A percentile compares a stretch with the other conserved stretches of the same genome.
phyloP scores from a whole-genome alignment of 2,113 vertebrate species.

The Emydocephalus ijimae region DNA sequence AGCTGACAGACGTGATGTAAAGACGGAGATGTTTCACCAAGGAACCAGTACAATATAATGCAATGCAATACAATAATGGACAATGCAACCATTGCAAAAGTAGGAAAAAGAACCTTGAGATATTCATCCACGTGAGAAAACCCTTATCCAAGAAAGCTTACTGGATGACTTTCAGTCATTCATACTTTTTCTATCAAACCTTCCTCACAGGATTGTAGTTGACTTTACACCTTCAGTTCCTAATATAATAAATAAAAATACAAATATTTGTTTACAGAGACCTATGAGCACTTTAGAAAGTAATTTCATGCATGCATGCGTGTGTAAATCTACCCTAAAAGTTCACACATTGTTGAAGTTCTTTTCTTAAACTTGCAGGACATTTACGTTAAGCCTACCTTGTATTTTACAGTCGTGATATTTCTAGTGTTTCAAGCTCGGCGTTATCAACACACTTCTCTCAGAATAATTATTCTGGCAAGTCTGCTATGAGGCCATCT shows the following conservation, averaged over 20 bases:
- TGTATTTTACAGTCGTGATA: neutral
- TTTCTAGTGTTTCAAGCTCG: constrained; percentile 3
- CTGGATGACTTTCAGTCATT: neutral
- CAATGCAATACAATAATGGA: neutral
- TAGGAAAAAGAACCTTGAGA: neutral
- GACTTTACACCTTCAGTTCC: neutral
- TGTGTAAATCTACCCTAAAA: neutral
- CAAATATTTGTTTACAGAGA: neutral
- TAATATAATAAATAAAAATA: neutral
- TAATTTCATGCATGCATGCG: neutral
- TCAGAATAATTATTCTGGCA: neutral
- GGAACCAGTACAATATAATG: neutral
- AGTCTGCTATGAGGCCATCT: constrained; percentile 10
- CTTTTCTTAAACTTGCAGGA: neutral
- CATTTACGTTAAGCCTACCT: neutral
- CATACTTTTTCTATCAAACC: neutral
- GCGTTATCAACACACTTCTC: neutral
- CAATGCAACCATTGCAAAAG: neutral
- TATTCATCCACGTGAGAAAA: neutral
- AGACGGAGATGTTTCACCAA: neutral
- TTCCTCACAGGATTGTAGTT: neutral
- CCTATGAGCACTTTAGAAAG: neutral
- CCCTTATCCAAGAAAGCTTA: neutral
- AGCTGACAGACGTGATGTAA: neutral
- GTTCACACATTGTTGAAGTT: neutral